Conservation (phyloP, 1,140 invertebrate genomes). For the Choristoneura fumiferana region DNA sequence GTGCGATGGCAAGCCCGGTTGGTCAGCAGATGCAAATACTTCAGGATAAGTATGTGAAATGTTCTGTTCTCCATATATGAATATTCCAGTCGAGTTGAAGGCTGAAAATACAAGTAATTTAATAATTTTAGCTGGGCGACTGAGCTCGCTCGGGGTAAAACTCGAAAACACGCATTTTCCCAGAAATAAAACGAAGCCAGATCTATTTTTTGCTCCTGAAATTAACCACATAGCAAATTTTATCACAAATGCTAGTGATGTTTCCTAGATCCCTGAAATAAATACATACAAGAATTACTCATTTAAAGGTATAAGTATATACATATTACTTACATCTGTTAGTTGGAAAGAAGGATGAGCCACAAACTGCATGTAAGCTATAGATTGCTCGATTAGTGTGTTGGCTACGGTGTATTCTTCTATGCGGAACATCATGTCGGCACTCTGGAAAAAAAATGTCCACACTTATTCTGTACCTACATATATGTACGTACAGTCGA, state of each 20-base stretch:
- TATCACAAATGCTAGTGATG: too few species aligned
- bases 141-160: too few species aligned
- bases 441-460: slow-evolving; percentile 86
- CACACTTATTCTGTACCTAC: background rate
- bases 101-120: slow-evolving; percentile 32
- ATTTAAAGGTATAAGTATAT: background rate
- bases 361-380: slow-evolving; percentile 84
- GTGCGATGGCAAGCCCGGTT: slow-evolving; percentile 90
- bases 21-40: slow-evolving; percentile 90
- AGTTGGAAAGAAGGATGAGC: slow-evolving; percentile 44
- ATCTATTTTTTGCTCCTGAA: too few species aligned
- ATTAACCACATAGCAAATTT: too few species aligned
- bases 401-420: slow-evolving; percentile 37
- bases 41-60: slow-evolving; percentile 91
- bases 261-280: too few species aligned
- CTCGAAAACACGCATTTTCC: too few species aligned
- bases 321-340: slow-evolving; percentile 66
- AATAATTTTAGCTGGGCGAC: too few species aligned
- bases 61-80: slow-evolving; percentile 90
- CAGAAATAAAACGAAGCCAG: too few species aligned
- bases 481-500: too few species aligned
- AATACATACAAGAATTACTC: too few species aligned
- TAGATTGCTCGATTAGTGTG: slow-evolving; percentile 56
- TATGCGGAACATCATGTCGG: slow-evolving; percentile 79
- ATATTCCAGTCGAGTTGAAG: slow-evolving; percentile 84